Evolutionary conservation across 2,113 vertebrate genomes (phyloP), one percentile per base, ranked within the genome.

Genomic region (Scalopus aquaticus): DNA sequence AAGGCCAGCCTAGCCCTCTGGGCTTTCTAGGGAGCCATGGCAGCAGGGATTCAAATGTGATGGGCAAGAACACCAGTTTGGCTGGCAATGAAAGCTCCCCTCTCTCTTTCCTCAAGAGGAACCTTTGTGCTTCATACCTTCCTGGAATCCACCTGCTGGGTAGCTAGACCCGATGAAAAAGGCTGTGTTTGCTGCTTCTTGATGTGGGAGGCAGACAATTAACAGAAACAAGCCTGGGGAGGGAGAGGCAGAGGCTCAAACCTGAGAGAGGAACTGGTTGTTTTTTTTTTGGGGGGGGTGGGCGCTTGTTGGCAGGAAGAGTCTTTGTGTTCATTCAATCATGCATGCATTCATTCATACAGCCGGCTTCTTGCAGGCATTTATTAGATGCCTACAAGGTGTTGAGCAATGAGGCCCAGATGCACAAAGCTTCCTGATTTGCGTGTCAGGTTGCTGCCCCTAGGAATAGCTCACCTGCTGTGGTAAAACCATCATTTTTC

Each of bases 11-110:
- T 73, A 67, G 78, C 15, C 77, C 54, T 85, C 67, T 76, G 37
- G 83, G 39, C 86, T 79, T 79, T 92, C 62, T 60, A 44, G 64
- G 35, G 49, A 95, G 96, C 93, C 86, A 83, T 91, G 79, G 54
- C 51, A 85, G 39, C 91, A 85, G 39, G 44, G 81, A 67, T 11
- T 89, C 46, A 79, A 86, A 89, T 9, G 88, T 58, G 51, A 86
- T 39, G 62, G 35, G 85, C 73, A 49, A 85, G 92, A 82, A 84
- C 77, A 79, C 58, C 82, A 51, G 6, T 28, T 20, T 96, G 69
- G 42, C 94, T 62, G 35, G 30, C 26, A 26, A 76, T 44, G 67
- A 95, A 95, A 80, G 15, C 13, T 56, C 30, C 30, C 37, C 19
- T 62, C 7, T 19, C 60, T n/a, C 58, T 93, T 88, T 76, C 37